Evolutionary conservation across 2,888 invertebrate genomes (phyloP).

Genomic region (Sericinus montela): DNA sequence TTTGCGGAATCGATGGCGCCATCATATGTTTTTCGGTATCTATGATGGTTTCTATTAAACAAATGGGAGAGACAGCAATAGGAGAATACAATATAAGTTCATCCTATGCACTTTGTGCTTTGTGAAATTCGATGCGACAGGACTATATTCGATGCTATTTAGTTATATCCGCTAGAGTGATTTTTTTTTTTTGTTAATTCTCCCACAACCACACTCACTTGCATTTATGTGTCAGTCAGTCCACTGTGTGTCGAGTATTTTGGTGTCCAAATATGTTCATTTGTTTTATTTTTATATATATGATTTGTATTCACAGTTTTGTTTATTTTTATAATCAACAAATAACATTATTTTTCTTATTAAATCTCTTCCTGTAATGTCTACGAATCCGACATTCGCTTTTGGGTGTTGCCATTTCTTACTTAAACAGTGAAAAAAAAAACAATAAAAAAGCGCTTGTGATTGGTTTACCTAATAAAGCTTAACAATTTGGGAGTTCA

Average conservation of each 20-base stretch:
- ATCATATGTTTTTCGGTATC: slow-evolving; percentile 53
- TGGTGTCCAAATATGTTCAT: slow-evolving; percentile 18
- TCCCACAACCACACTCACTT: slow-evolving; percentile 74
- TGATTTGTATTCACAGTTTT: slow-evolving; percentile 9
- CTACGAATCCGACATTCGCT: slow-evolving; percentile 72
- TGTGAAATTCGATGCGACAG: slow-evolving; percentile 25
- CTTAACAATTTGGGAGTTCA: slow-evolving; percentile 46
- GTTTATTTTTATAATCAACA: slow-evolving; percentile 21
- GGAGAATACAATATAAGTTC: neutral
- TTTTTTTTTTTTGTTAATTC: slow-evolving; percentile 41
- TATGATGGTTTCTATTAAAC: slow-evolving; percentile 41
- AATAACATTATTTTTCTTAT: slow-evolving; percentile 27
- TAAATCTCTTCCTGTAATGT: slow-evolving; percentile 26
- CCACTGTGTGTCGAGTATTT: slow-evolving; percentile 24
- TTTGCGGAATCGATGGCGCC: slow-evolving; percentile 47
- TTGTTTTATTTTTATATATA: slow-evolving; percentile 5
- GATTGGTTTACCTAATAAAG: slow-evolving; percentile 75
- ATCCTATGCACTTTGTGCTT: slow-evolving; percentile 6
- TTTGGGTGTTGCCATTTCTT: slow-evolving; percentile 71
- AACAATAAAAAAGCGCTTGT: slow-evolving; percentile 58
- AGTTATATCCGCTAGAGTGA: slow-evolving; percentile 58
- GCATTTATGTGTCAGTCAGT: slow-evolving; percentile 64
- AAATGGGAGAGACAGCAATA: neutral
- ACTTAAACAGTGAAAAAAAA: slow-evolving; percentile 26
- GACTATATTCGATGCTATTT: slow-evolving; percentile 19